A percentile compares a stretch with the other conserved stretches of the same genome.
Conservation (phyloP, 2,888 invertebrate genomes). For the Andrena praecox region DNA sequence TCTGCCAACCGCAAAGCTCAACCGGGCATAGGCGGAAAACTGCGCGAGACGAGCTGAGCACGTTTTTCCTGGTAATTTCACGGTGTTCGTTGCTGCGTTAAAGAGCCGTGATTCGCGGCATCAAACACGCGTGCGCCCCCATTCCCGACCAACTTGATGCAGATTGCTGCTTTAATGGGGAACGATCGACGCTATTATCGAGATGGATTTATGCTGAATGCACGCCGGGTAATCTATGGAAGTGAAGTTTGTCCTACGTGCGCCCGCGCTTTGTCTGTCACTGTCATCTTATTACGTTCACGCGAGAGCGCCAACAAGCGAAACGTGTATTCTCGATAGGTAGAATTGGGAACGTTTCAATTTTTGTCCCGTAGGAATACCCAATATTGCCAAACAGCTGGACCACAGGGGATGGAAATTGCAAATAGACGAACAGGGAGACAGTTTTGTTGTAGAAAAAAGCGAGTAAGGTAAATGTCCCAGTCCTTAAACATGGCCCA, state of each 20-base stretch:
- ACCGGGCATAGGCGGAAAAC: background rate
- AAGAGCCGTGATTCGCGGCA: conserved; percentile 28
- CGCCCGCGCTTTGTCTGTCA: background rate
- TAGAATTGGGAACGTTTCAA: background rate
- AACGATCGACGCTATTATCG: conserved; percentile 58
- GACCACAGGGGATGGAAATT: background rate
- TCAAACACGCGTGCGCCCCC: conserved; percentile 5
- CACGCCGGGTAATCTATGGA: conserved; percentile 38
- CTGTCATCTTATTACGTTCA: background rate
- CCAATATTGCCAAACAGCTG: background rate
- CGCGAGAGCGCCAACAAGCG: background rate
- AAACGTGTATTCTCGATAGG: background rate
- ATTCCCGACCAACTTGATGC: conserved; percentile 31
- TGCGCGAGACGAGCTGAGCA: conserved; percentile 16
- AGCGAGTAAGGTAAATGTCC: no score
- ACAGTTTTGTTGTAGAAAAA: conserved; percentile 2
- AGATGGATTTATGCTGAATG: conserved; percentile 47
- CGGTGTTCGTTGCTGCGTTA: conserved; percentile 35
- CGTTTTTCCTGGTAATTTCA: conserved; percentile 53
- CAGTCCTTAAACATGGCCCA: no score
- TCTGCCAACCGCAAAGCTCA: background rate
- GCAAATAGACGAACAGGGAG: background rate
- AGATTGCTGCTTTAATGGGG: conserved; percentile 51
- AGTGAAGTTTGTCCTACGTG: conserved; percentile 29
- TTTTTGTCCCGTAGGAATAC: background rate